Evolutionary conservation across 2,797 vertebrate genomes (phyloP), one percentile per base, ranked within the genome.

Genomic region (Hemibagrus guttatus): DNA sequence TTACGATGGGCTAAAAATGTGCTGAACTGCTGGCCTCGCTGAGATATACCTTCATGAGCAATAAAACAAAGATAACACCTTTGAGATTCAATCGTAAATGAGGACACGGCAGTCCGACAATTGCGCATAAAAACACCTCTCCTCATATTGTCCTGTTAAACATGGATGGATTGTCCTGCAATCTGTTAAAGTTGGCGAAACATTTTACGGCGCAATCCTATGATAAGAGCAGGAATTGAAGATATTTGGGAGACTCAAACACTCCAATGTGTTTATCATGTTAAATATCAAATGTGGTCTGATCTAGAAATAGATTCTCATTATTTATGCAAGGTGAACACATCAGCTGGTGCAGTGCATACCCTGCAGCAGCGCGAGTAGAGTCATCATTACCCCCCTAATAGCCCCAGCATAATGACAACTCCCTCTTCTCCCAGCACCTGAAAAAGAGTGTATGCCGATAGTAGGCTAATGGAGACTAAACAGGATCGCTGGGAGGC

Each of bases 331-430:
- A 81, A 82, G 49, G 52, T n/a, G 2, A 35, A 75, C 39, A 11
- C 81, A 83, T 80, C 72, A 87, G 85, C 80, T 88, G 78, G 63
- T 81, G 75, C 46, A 61, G 68, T 7, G 52, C 59, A 49, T 46
- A 42, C 66, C 52, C 64, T 83, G 68, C 66, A 71, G 82, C 21
- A 66, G 66, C 12, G 66, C 74, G 59, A 85, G 74, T 14, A 85
- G 84, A 89, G 86, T 88, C 87, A 81, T 89, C 88, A 90, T 90
- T 88, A 85, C 82, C 88, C 88, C 86, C 66, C 75, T 88, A 89
- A 88, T 84, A 87, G 88, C 81, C 81, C 74, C 17, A 17, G 31
- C 74, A 80, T 88, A 90, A 90, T 89, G 85, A 84, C 83, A 85
- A 79, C 80, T 69, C 71, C 75, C 58, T 16, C 59, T 85, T 76